Evolutionary conservation across 2,888 invertebrate species (phyloP), one percentile per base, ranked within the genome.

Genomic region (Lochmaea crataegi): DNA sequence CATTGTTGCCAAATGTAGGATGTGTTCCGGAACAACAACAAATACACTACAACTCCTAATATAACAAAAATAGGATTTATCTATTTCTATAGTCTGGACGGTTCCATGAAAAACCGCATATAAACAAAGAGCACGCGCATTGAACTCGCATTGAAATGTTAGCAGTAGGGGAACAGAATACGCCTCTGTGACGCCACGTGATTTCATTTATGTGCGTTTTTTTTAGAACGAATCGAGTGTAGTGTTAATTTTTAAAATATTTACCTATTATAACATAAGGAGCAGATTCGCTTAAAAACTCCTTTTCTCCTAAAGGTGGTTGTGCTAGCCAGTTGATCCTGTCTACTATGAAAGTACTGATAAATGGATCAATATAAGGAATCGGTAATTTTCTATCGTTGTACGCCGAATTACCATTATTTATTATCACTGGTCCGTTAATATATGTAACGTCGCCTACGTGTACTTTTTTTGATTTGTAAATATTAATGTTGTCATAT

Each of bases 401-500:
- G 58, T 51, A 61, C 3, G n/a, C 11, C 7, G 73, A 65, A 58
- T 65, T 68, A n/a, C 41, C 56, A 48, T 63, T 65, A 32, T 71
- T 76, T 2, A 76, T 51, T 10, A 75, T 42, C 1, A 77, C 84
- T 10, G 88, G 87, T 7, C 88, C 88, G 70, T 87, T 88, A 16
- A 89, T 86, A 64, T 88, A 86, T n/a, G 87, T 88, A 2, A 88
- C 84, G 80, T 89, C 88, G 41, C 89, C 89, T 67, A 89, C 85
- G 75, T 87, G 87, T 1, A 89, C 87, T 75, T 87, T 86, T 48
- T 84, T 85, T 0, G 88, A 88, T 71, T 87, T 86, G 72, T 86
- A 84, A 48, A 89, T 86, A 41, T 85, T 77, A 32, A 81, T 78
- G 67, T 78, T 77, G 11, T 78, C 70, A 10, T 71, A 70, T 53